Percentiles rank a stretch among this genome's conserved stretches.
Evolutionary conservation across 2,888 invertebrate species (phyloP).

Genomic region (Kuschelorhynchus macadamiae): DNA sequence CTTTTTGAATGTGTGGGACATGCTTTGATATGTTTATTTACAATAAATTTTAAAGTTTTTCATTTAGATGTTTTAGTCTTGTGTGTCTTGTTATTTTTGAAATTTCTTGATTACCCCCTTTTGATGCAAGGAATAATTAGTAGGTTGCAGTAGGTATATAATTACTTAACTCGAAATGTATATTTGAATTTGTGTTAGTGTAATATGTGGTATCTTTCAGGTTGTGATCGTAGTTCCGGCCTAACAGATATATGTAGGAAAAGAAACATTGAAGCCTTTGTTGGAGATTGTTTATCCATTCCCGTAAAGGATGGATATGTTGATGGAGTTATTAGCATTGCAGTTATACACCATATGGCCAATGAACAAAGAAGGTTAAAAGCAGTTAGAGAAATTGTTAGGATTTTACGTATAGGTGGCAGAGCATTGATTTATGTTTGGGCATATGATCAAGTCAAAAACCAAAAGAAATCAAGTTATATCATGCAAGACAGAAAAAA

Average conservation of each 20-base stretch:
- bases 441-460: conserved; percentile 89
- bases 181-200: no score
- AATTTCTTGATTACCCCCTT: no score
- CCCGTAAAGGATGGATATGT: conserved; percentile 78
- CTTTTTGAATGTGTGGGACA: no score
- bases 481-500: conserved; percentile 75
- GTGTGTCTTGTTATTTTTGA: no score
- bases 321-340: conserved; percentile 93
- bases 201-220: no score
- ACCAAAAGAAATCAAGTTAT: conserved; percentile 78
- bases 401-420: conserved; percentile 82
- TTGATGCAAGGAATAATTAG: no score
- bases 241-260: conserved; percentile 76
- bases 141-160: no score
- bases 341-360: conserved; percentile 96
- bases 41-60: no score
- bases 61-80: no score
- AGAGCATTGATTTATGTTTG: conserved; percentile 93
- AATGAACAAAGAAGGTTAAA: conserved; percentile 81
- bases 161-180: no score
- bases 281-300: conserved; percentile 82
- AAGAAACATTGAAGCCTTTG: conserved; percentile 78
- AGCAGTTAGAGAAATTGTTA: conserved; percentile 83
- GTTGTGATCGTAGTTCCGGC: conserved; percentile 84
- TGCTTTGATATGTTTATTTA: no score